These are phyloP conservation scores for Drosophila fungiperda DNA, from an alignment of 2,888 invertebrate genomes.

Conservation along the genomic window DNA sequence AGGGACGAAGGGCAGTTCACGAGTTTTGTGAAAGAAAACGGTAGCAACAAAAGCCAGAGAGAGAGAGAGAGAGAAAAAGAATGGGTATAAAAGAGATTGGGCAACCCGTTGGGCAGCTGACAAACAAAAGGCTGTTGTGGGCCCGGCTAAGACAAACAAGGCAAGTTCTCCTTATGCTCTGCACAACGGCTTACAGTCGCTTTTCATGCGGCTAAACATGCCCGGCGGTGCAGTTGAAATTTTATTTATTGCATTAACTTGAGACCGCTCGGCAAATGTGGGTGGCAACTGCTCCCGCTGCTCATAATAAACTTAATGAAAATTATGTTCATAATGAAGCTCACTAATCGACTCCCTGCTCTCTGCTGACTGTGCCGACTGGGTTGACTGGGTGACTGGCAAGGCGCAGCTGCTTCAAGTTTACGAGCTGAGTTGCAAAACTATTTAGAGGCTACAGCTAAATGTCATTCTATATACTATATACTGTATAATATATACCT, in stretches of 20 bases:
- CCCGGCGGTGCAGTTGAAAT: slow-evolving; percentile 80
- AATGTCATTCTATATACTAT: background rate
- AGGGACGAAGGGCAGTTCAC: slow-evolving; percentile 24
- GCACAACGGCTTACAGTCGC: slow-evolving; percentile 71
- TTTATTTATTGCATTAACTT: slow-evolving; percentile 80
- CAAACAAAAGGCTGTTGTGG: slow-evolving; percentile 64
- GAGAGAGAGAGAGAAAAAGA: background rate
- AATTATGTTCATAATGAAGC: slow-evolving; percentile 77
- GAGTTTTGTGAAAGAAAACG: slow-evolving; percentile 67
- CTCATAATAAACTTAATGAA: slow-evolving; percentile 76
- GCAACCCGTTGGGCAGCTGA: slow-evolving; percentile 28
- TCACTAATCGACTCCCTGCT: slow-evolving; percentile 71
- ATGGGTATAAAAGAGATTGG: background rate
- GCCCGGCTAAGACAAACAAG: slow-evolving; percentile 71
- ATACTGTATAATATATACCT: background rate
- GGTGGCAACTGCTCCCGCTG: background rate
- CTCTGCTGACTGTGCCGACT: background rate
- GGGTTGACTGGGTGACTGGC: background rate
- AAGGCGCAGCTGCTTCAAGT: slow-evolving; percentile 45
- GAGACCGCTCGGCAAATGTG: slow-evolving; percentile 56
- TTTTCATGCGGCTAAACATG: slow-evolving; percentile 80
- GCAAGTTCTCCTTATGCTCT: slow-evolving; percentile 74
- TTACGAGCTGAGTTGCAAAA: slow-evolving; percentile 37
- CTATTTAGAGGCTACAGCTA: slow-evolving; percentile 31
- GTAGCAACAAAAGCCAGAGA: slow-evolving; percentile 15